Evolutionary conservation across 2,888 invertebrate genomes (phyloP).

Genomic region (Aspidiotus destructor): DNA sequence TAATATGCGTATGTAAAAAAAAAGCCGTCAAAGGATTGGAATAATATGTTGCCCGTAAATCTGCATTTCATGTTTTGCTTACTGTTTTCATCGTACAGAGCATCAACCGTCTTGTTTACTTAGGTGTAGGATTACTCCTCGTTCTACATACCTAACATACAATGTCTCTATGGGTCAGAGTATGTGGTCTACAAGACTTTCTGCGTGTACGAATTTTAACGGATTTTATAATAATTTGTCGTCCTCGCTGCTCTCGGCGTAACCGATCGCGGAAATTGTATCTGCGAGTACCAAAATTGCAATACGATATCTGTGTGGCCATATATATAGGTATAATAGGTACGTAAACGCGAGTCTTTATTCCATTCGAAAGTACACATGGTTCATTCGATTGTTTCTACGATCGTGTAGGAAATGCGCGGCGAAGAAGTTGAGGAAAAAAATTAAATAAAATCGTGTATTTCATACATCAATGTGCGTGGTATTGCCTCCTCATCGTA

Average conservation of each 20-base stretch:
- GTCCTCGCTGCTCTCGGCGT: too few species aligned
- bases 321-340: neutral
- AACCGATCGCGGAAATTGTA: too few species aligned
- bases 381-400: neutral
- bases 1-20: too few species aligned
- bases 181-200: too few species aligned
- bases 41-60: neutral
- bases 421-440: neutral
- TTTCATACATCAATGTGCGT: neutral
- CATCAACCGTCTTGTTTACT: neutral
- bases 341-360: neutral
- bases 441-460: neutral
- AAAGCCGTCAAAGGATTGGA: neutral
- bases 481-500: neutral
- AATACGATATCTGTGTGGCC: too few species aligned
- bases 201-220: too few species aligned
- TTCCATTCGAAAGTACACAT: neutral
- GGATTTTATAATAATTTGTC: too few species aligned
- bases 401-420: neutral
- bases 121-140: neutral
- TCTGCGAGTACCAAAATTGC: too few species aligned
- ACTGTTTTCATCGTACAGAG: neutral
- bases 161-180: too few species aligned
- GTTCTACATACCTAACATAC: too few species aligned
- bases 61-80: conserved; percentile 1